Evolutionary conservation across 2,113 vertebrate genomes (phyloP), one percentile per base, ranked within the genome.

Genomic region (Calypte anna): DNA sequence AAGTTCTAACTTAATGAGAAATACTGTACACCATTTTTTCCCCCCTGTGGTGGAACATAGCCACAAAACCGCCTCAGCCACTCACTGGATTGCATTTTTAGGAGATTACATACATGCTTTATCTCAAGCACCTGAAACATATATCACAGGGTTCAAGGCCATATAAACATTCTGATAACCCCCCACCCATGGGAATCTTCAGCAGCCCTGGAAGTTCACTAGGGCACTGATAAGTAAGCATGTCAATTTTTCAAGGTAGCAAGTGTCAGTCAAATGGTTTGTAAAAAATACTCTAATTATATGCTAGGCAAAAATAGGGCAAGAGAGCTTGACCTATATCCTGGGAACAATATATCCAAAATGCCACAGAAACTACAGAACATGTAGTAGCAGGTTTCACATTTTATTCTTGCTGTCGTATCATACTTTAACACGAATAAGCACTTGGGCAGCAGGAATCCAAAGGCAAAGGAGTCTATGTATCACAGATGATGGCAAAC

Each of bases 21-120:
- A 7, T 58, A 74, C 28, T 93, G 91, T 24, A 64, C 2, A n/a
- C 23, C 8, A 7, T 12, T 86, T 54, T 40, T 4, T 0, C 1
- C 5, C 6, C 24, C 24, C 38, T 2, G 12, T 58, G 58, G 31
- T 84, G 17, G 7, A 83, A 31, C 43, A 63, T 1, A 5, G 44
- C 27, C 1, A 3, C 21, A 80, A 75, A 50, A 54, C 38, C 3
- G 4, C 4, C 6, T 8, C 18, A 91, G 2, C 6, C 0, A 0
- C 48, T 68, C 44, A 68, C 5, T 13, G 48, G 51, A 87, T 30
- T 31, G 15, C 31, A 25, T 74, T 67, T 91, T 81, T 50, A 64
- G 62, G 54, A 67, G 55, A 69, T 66, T 36, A 76, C 30, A 36
- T 4, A 76, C 4, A 15, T 6, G 18, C 28, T 95, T 83, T 79